Base-by-base conservation (phyloP, 2,113 vertebrate species). In the Vulpes vulpes region DNA sequence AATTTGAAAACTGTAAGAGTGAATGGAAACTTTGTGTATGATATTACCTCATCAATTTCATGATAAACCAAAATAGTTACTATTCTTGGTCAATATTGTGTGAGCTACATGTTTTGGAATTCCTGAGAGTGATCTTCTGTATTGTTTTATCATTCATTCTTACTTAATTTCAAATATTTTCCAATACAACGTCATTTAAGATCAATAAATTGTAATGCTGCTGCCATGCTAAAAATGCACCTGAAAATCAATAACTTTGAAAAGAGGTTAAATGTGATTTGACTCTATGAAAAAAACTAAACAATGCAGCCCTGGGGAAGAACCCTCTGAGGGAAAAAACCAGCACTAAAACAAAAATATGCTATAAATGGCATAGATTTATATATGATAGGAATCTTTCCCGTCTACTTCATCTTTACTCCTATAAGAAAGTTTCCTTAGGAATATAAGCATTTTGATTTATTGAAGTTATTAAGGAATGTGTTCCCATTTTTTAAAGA, bases 1-100 rank as follows among this genome's bases (percentile, higher is more conserved):
- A 60, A 84, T 57, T 95, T 93, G 8, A 84, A 74, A 96, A 88
- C 27, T 79, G 19, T 20, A 96, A 93, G 59, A 49, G 14, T 90
- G 12, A 82, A 35, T 89, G 86, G 12, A 96, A 86, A 62, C 27
- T 65, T 82, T 84, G 35, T 30, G 64, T 78, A 57, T 60, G 20
- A 2, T 69, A 32, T 25, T 55, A 82, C 25, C 16, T 35, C 57
- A n/a, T 76, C 51, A 30, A 19, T 57, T 86, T 91, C 83, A 53
- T 78, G 43, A 43, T 64, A 65, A 87, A n/a, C 35, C 53, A 8
- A 88, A 55, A 59, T 43, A 15, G 17, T 94, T 76, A 35, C 16
- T 30, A 35, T 82, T n/a, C 25, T 67, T 2, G 19, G n/a, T 86
- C 43, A 69, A 10, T 89, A 71, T 15, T 71, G 1, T 74, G 14